Base-by-base conservation (phyloP, 1,140 invertebrate species). In the Sinonovacula constricta region DNA sequence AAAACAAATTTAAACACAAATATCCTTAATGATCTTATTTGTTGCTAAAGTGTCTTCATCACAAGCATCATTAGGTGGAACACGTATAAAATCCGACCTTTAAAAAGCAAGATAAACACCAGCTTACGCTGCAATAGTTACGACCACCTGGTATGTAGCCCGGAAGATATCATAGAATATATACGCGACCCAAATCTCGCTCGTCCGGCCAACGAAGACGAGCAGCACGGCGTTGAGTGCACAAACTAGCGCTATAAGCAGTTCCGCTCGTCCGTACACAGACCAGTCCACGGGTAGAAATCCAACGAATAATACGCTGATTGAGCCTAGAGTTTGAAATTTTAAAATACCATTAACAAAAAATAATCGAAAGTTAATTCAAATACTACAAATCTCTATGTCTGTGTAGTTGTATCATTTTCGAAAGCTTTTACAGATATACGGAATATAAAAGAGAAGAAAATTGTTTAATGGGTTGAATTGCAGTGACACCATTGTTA, bases 121-220 rank as follows among this genome's bases (percentile, higher is more conserved):
- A n/a, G n/a, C 68, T 39, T 60, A 71, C 68, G 54, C 53, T 39
- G 68, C 59, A 63, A 74, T 63, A 22, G 71, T 74, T 34, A 74
- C 31, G 14, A 74, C 71, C 15, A 53, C 65, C 0, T 54, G 28
- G 30, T 74, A 74, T 24, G 71, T 60, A 4, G 39, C 33, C 24
- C 68, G 34, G 54, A 71, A 71, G 18, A 71, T 34, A 15, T 60
- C 68, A 26, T 74, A 74, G 53, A 74, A 39, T 0, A 28, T 34
- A 26, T 74, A 74, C 4, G 59, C 59, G 14, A 74, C 59, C 71
- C 71, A 74, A 0, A 74, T 63, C 36, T 33, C 65, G 3, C 18
- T 26, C 4, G 71, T 74, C 18, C 54, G 59, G 12, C 39, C 59
- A 59, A 74, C 65, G 3, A 63, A 18, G 14, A 74, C 24, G 3